Conservation (phyloP, 2,113 vertebrate species). For the Zosterops hypoxanthus region DNA sequence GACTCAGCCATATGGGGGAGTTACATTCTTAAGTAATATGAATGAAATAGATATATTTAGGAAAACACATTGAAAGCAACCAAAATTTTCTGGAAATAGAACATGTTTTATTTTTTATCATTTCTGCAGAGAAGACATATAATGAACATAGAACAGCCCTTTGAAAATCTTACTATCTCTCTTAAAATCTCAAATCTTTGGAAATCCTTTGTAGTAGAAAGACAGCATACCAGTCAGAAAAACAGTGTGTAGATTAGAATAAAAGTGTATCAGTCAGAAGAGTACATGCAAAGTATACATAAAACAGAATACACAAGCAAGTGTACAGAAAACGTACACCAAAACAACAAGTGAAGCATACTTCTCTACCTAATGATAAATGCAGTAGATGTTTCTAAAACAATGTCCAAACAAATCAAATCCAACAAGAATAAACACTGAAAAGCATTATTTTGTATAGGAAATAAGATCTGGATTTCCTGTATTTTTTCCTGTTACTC, state of each 20-base stretch:
- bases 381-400: not conserved
- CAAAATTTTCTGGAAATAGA: not conserved
- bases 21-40: conserved; percentile 28
- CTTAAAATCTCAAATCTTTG: not conserved
- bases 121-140: conserved; percentile 24
- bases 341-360: not conserved
- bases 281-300: not conserved
- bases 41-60: conserved; percentile 33
- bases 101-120: conserved; percentile 31
- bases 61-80: not conserved
- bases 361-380: not conserved
- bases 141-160: not conserved
- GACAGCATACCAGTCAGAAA: not conserved
- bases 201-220: not conserved
- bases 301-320: not conserved
- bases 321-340: not conserved
- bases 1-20: not conserved
- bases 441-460: not conserved
- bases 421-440: not conserved
- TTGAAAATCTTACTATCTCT: not conserved
- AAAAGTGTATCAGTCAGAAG: not conserved
- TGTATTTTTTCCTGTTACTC: not conserved
- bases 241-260: not conserved
- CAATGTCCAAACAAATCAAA: not conserved
- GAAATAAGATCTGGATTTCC: not conserved